Percentiles rank a stretch among this genome's conserved stretches.
Evolutionary conservation across 2,113 vertebrate species (phyloP).

Genomic region (Crotophaga sulcirostris): DNA sequence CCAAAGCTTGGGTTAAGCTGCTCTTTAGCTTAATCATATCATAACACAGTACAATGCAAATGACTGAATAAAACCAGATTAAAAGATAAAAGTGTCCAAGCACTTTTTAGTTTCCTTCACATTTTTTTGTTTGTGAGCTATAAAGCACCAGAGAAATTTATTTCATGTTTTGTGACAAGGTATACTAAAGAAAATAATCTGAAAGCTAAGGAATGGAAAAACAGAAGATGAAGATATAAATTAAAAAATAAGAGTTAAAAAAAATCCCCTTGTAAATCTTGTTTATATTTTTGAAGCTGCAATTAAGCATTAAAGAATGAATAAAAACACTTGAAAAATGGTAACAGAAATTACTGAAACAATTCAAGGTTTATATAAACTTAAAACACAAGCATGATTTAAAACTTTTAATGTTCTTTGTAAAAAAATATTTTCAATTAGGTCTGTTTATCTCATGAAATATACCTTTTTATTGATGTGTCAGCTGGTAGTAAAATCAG

Average conservation of each 20-base stretch:
- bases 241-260: not conserved
- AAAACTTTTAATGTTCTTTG: not conserved
- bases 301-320: not conserved
- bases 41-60: not conserved
- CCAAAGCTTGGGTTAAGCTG: not conserved
- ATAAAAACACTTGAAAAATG: not conserved
- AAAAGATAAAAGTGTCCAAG: not conserved
- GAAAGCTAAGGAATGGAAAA: not conserved
- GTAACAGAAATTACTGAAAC: not conserved
- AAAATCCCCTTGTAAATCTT: not conserved
- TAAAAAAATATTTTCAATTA: not conserved
- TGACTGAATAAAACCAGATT: not conserved
- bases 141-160: not conserved
- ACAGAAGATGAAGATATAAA: not conserved
- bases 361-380: not conserved
- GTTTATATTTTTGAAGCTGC: not conserved
- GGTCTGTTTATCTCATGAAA: not conserved
- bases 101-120: not conserved
- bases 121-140: not conserved
- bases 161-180: not conserved
- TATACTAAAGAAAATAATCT: not conserved
- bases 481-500: not conserved
- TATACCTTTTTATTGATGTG: not conserved
- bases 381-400: not conserved
- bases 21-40: not conserved